These are phyloP conservation scores for Pentalonia nigronervosa DNA, from an alignment of 1,140 invertebrate genomes.

Conservation along the genomic window DNA sequence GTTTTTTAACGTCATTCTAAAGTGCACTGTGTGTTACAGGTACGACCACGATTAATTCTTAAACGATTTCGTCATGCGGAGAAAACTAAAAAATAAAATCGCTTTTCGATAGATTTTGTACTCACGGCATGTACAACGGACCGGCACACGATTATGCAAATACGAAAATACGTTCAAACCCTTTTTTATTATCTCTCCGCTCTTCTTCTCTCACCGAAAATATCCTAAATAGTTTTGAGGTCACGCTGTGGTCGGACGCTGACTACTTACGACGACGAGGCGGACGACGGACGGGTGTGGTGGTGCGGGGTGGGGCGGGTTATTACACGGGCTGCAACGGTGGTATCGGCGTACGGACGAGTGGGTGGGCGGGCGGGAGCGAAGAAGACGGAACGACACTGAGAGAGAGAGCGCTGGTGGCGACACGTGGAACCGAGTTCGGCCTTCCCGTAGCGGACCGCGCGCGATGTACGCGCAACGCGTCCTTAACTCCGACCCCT, in stretches of 20 bases:
- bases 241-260: conserved; percentile 50
- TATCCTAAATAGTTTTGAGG: conserved; percentile 57
- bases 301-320: conserved; percentile 34
- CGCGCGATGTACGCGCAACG: conserved; percentile 24
- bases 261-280: conserved; percentile 27
- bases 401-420: conserved; percentile 50
- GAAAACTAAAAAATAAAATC: not conserved
- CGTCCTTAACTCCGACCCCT: conserved; percentile 50
- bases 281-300: not conserved
- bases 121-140: not conserved
- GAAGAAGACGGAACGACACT: conserved; percentile 6
- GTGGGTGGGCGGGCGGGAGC: conserved; percentile 16
- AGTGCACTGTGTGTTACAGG: not conserved
- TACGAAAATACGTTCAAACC: conserved; percentile 49
- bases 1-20: not conserved
- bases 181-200: conserved; percentile 36
- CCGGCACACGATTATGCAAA: conserved; percentile 48
- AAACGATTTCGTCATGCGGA: not conserved
- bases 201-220: conserved; percentile 50
- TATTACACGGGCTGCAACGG: conserved; percentile 41
- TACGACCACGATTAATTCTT: not conserved
- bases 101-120: not conserved
- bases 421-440: conserved; percentile 55
- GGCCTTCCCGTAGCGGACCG: conserved; percentile 52
- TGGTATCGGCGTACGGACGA: not conserved